Evolutionary conservation across 2,888 invertebrate species (phyloP).

Genomic region (Belgica antarctica): DNA sequence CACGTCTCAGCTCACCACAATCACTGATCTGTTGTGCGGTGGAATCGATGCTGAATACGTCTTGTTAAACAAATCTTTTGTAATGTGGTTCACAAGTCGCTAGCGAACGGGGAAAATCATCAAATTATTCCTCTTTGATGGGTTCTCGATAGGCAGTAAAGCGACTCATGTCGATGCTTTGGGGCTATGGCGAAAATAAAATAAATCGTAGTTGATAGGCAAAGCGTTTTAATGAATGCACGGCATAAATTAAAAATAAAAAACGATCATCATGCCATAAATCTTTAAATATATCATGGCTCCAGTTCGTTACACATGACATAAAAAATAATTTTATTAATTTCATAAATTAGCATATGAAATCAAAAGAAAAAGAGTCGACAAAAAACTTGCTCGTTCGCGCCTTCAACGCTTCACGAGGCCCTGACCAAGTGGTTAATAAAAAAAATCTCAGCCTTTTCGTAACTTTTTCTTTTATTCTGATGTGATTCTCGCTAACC

Average conservation of each 20-base stretch:
- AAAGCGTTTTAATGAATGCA: background rate
- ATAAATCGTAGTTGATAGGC: background rate
- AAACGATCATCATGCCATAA: slow-evolving; percentile 35
- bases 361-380: no score
- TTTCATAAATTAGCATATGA: slow-evolving; percentile 37
- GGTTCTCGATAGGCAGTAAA: no score
- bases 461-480: background rate
- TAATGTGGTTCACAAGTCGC: slow-evolving; percentile 9
- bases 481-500: background rate
- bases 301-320: slow-evolving; percentile 41
- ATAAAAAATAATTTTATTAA: slow-evolving; percentile 43
- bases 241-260: slow-evolving; percentile 11
- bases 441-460: background rate
- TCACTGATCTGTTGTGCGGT: slow-evolving; percentile 24
- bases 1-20: background rate
- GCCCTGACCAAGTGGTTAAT: background rate
- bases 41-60: slow-evolving; percentile 20
- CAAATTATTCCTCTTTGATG: background rate
- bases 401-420: background rate
- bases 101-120: background rate
- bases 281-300: slow-evolving; percentile 38
- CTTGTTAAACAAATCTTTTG: slow-evolving; percentile 29
- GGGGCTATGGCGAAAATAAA: background rate
- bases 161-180: background rate
- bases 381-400: background rate